Conservation (phyloP, 2,797 vertebrate genomes). For the Bucorvus abyssinicus region DNA sequence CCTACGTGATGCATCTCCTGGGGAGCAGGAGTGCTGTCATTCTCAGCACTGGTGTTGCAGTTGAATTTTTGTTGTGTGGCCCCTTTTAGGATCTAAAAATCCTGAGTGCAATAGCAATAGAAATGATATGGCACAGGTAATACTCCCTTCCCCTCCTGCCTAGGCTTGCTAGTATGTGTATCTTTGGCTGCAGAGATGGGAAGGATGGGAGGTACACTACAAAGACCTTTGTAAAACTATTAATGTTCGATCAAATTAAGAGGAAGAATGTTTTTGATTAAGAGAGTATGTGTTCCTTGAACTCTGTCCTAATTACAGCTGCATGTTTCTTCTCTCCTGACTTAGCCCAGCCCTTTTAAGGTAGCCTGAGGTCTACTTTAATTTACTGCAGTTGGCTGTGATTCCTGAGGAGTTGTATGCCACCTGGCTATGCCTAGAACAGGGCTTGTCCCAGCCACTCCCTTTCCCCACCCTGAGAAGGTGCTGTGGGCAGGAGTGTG, state of each 20-base stretch:
- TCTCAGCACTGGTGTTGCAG: not conserved
- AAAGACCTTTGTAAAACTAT: not conserved
- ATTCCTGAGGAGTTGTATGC: not conserved
- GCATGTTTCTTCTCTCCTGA: not conserved
- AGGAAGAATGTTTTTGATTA: not conserved
- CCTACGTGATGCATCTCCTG: not conserved
- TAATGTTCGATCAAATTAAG: not conserved
- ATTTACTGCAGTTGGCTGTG: not conserved
- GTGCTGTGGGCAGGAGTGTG: not conserved
- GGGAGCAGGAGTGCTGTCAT: not conserved
- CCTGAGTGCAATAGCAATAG: not conserved
- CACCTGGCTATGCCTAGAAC: not conserved
- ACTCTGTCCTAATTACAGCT: not conserved
- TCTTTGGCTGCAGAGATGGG: not conserved
- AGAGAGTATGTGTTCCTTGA: not conserved
- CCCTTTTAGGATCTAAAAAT: not conserved
- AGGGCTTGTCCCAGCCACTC: not conserved
- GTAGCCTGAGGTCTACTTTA: conserved; percentile 19
- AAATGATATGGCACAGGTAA: not conserved
- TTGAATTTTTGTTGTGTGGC: not conserved
- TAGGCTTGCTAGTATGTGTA: not conserved
- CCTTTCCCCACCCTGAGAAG: not conserved
- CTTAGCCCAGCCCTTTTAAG: not conserved
- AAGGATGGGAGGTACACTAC: not conserved
- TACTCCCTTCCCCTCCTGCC: not conserved